phyloP scores from a whole-genome alignment of 1,140 invertebrate genomes.

The Heliconius congener region DNA sequence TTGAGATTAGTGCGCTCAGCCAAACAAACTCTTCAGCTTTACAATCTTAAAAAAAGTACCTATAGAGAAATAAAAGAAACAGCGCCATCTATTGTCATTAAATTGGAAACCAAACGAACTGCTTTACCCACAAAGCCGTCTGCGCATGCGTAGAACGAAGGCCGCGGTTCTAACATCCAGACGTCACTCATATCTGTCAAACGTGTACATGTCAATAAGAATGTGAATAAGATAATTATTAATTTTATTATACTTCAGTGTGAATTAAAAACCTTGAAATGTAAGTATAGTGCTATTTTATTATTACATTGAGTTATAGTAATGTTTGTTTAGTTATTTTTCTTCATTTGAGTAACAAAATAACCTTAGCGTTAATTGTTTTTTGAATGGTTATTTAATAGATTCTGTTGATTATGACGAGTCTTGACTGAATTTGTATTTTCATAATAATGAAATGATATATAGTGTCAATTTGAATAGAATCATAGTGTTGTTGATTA shows the following conservation, averaged over 20 bases:
- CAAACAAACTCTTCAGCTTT: too few species aligned
- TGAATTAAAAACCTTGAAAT: slow-evolving; percentile 44
- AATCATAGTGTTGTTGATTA: neutral
- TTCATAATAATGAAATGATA: neutral
- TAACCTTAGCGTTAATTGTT: slow-evolving; percentile 7
- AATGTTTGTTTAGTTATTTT: neutral
- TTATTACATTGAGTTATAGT: neutral
- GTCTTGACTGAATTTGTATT: neutral
- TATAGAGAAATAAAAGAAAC: neutral
- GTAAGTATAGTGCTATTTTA: slow-evolving; percentile 55
- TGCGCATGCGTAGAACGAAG: slow-evolving; percentile 67
- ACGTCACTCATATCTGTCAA: slow-evolving; percentile 51
- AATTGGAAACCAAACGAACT: slow-evolving; percentile 36
- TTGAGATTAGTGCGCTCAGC: too few species aligned
- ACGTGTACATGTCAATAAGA: slow-evolving; percentile 57
- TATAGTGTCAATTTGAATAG: neutral
- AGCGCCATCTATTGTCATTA: slow-evolving; percentile 57
- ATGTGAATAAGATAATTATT: slow-evolving; percentile 48
- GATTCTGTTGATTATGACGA: neutral
- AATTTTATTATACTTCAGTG: slow-evolving; percentile 53
- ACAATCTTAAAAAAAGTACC: too few species aligned
- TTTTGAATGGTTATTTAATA: neutral
- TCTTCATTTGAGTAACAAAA: neutral
- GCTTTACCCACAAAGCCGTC: slow-evolving; percentile 53
- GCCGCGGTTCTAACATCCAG: slow-evolving; percentile 70